Base-by-base conservation (phyloP, 2,113 vertebrate species). In the Plectropomus leopardus region DNA sequence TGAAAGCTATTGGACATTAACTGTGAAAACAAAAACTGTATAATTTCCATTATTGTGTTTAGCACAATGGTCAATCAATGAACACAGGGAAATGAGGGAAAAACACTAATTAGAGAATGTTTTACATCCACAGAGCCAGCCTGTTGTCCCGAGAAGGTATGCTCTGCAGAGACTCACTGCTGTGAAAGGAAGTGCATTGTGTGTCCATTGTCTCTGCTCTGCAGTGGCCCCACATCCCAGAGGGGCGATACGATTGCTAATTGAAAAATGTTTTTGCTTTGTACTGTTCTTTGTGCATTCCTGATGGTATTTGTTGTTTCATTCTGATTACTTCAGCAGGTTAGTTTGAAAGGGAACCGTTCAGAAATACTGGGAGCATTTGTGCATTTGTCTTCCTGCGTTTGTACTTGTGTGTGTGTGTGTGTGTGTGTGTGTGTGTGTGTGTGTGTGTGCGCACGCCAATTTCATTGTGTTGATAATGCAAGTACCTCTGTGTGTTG, bases 51-150 rank as follows among this genome's bases (percentile, higher is more conserved):
- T 32, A 89, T 89, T 93, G 88, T 92, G 55, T 90, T 82, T 32
- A 26, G 24, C 30, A 93, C 80, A 94, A 93, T 88, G 9, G 71
- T 72, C 51, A 93, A 91, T 92, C 86, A 92, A 59, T 64, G 79
- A 88, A 86, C 84, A 76, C 11, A 80, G 40, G 66, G 23, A 59
- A 82, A 91, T 85, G 78, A 59, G 76, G 50, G 68, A 70, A 75
- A 90, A 89, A 85, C 78, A 83, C 53, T 93, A 91, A 93, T 87
- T 92, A 90, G 67, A 82, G 60, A 88, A 78, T 84, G 63, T 86
- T 79, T 76, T 17, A 79, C 80, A 72, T 78, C 58, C 63, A 42
- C 63, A 51, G 17, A 72, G 72, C 40, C 76, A 23, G 61, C 23
- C 82, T 77, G 74, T 45, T 86, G 74, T 86, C 85, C 60, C 9